Conservation (phyloP, 1,140 invertebrate genomes). For the Odontomachus brunneus region DNA sequence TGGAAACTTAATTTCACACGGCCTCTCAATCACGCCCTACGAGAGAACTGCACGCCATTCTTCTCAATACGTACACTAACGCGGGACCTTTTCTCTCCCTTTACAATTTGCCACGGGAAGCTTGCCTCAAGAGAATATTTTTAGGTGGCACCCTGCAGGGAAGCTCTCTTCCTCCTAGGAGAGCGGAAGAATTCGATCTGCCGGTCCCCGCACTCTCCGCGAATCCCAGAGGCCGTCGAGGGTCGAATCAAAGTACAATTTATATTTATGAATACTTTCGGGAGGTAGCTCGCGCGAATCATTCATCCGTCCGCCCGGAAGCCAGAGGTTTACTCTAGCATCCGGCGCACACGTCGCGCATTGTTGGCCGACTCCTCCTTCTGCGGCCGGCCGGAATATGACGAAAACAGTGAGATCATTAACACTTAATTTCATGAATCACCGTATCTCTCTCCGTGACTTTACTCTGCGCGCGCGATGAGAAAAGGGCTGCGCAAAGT, state of each 20-base stretch:
- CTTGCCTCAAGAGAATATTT: neutral
- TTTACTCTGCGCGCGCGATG: neutral
- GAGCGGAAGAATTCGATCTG: slow-evolving; percentile 36
- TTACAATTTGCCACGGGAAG: neutral
- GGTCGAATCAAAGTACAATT: slow-evolving; percentile 62
- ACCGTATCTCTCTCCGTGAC: slow-evolving; percentile 43
- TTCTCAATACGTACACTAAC: too few relatives aligned
- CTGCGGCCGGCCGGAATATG: neutral
- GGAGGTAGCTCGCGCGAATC: neutral
- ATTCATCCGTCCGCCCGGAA: slow-evolving; percentile 53
- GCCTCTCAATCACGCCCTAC: neutral
- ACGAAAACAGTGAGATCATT: slow-evolving; percentile 66
- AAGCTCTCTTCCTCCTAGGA: slow-evolving; percentile 1
- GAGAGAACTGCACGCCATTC: neutral
- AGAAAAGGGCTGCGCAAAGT: neutral
- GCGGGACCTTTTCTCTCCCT: neutral
- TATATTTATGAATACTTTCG: slow-evolving; percentile 65
- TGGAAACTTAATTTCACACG: neutral
- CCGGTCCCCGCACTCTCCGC: neutral
- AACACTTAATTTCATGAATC: slow-evolving; percentile 65
- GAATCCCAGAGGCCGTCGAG: neutral
- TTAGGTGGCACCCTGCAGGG: neutral
- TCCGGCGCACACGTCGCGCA: slow-evolving; percentile 40
- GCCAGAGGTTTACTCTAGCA: slow-evolving; percentile 27
- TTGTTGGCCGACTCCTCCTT: slow-evolving; percentile 35